Evolutionary conservation across 2,888 invertebrate species (phyloP).

Genomic region (Proisotoma minuta): DNA sequence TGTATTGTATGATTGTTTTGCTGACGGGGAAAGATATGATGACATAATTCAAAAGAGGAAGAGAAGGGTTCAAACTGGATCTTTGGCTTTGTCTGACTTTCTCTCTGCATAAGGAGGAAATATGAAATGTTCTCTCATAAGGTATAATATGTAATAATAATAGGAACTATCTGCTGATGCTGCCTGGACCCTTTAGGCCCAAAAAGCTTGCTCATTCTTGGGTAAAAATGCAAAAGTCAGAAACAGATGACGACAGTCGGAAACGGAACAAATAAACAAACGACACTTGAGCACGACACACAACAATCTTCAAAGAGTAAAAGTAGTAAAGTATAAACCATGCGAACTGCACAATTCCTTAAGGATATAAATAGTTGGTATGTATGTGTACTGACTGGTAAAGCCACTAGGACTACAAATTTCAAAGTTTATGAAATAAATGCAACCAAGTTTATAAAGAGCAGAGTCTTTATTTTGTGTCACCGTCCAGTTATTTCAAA

Average conservation of each 20-base stretch:
- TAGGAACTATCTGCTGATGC: background rate
- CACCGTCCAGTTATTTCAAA: no score
- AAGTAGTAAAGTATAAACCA: no score
- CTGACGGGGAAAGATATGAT: background rate
- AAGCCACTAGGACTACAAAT: no score
- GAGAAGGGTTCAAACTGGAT: background rate
- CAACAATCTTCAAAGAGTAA: background rate
- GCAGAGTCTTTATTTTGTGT: no score
- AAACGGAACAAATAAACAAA: constrained; percentile 18
- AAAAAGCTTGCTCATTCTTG: background rate
- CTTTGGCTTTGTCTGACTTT: background rate
- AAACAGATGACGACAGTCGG: constrained; percentile 37
- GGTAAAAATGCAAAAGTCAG: constrained; percentile 26
- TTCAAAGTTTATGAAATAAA: no score
- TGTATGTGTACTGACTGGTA: no score
- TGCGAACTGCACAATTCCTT: no score
- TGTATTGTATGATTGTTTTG: constrained; percentile 13
- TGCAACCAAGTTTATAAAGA: no score
- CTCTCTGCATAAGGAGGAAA: background rate
- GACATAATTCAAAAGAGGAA: background rate
- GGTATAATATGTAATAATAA: background rate
- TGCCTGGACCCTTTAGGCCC: background rate
- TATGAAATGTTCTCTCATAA: background rate
- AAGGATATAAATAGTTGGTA: no score
- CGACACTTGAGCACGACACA: constrained; percentile 16